These are phyloP conservation scores for Neuroterus valhalla DNA, from an alignment of 1,140 invertebrate genomes.

Conservation along the genomic window DNA sequence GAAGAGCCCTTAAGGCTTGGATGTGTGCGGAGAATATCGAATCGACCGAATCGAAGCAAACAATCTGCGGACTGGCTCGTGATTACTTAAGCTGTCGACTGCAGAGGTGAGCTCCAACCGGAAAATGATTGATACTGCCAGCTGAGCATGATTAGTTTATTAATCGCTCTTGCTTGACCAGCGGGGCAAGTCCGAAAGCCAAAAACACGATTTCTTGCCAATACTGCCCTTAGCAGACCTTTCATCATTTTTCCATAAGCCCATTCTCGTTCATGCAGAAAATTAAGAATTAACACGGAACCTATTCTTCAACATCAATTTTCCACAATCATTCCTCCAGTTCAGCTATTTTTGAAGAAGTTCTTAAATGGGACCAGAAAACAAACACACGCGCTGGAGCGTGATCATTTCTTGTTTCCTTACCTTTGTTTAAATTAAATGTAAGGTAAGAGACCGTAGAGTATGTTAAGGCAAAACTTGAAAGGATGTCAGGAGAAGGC, in stretches of 20 bases:
- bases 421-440: too few species aligned
- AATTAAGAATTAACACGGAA: conserved; percentile 22
- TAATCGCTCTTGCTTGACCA: conserved; percentile 67
- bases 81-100: conserved; percentile 64
- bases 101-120: conserved; percentile 59
- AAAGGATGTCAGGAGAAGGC: too few species aligned
- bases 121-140: conserved; percentile 67
- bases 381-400: too few species aligned
- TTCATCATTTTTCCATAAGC: conserved; percentile 16
- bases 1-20: conserved; percentile 29
- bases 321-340: not conserved
- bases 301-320: not conserved
- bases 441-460: too few species aligned
- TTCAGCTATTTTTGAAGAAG: not conserved
- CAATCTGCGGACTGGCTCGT: conserved; percentile 52
- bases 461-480: too few species aligned
- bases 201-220: conserved; percentile 37
- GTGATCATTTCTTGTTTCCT: too few species aligned
- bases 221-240: conserved; percentile 21
- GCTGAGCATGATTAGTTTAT: conserved; percentile 69
- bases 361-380: not conserved
- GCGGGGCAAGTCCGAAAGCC: conserved; percentile 51
- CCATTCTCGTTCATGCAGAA: not conserved
- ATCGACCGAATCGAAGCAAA: conserved; percentile 61
- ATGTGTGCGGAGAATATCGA: conserved; percentile 46